phyloP scores from a whole-genome alignment of 2,113 vertebrate species.

The Cranoglanis bouderius region DNA sequence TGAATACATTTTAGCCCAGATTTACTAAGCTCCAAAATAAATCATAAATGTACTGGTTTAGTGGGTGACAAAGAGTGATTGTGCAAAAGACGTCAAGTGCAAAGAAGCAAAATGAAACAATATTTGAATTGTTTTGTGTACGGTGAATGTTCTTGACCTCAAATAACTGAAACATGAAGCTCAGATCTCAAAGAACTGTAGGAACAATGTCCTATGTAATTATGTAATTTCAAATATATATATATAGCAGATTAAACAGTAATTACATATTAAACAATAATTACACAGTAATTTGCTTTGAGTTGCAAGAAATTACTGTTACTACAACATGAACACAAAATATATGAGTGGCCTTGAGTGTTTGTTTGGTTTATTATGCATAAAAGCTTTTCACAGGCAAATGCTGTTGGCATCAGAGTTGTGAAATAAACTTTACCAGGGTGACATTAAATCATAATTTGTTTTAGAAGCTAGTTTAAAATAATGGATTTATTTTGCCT shows the following conservation, averaged over 20 bases:
- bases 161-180: not conserved
- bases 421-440: not conserved
- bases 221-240: not conserved
- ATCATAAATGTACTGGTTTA: not conserved
- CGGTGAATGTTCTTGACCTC: not conserved
- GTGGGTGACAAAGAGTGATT: not conserved
- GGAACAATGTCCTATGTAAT: not conserved
- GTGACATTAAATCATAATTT: not conserved
- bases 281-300: not conserved
- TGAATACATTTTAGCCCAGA: not conserved
- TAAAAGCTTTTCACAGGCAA: not conserved
- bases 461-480: slow-evolving; percentile 2
- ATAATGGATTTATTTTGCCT: not conserved
- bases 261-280: not conserved
- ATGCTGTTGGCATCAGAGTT: not conserved
- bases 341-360: not conserved
- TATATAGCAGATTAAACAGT: not conserved
- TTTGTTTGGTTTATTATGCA: not conserved
- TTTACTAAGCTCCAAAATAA: not conserved
- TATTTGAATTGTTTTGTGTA: not conserved
- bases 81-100: not conserved
- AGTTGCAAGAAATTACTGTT: not conserved
- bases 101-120: not conserved
- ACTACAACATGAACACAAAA: not conserved
- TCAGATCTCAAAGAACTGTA: not conserved